These are phyloP conservation scores for Campylomormyrus numenius DNA, from an alignment of 2,113 vertebrate species.

Conservation along the genomic window DNA sequence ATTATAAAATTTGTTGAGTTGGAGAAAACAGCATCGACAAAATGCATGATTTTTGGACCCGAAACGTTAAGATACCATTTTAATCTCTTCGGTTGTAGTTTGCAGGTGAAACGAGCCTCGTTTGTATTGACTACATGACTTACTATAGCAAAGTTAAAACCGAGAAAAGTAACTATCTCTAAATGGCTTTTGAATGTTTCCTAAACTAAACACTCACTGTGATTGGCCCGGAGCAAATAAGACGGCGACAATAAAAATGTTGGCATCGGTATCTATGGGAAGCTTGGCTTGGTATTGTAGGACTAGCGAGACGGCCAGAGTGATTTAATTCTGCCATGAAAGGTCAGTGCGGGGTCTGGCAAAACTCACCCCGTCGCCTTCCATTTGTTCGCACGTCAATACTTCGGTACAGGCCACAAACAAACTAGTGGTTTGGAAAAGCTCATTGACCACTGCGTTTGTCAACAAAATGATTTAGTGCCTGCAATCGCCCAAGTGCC, in stretches of 20 bases:
- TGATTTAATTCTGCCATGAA: constrained; percentile 53
- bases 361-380: constrained; percentile 51
- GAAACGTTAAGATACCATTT: neutral
- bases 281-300: constrained; percentile 53
- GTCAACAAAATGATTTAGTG: constrained; percentile 7
- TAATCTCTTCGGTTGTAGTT: neutral
- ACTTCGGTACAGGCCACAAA: constrained; percentile 43
- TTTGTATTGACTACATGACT: neutral
- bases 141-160: neutral
- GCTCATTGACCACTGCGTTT: constrained; percentile 13
- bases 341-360: constrained; percentile 56
- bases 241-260: constrained; percentile 44
- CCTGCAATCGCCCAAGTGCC: constrained; percentile 8
- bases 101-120: neutral
- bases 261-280: constrained; percentile 50
- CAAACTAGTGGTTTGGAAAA: constrained; percentile 41
- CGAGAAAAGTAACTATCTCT: neutral
- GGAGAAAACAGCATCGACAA: neutral
- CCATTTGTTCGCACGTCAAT: constrained; percentile 51
- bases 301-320: constrained; percentile 46
- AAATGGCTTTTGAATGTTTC: neutral
- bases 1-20: neutral
- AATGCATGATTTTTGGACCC: neutral
- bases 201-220: constrained; percentile 27
- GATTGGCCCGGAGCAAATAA: constrained; percentile 32